Conservation (phyloP, 2,888 invertebrate genomes). For the Megamerina dolium region DNA sequence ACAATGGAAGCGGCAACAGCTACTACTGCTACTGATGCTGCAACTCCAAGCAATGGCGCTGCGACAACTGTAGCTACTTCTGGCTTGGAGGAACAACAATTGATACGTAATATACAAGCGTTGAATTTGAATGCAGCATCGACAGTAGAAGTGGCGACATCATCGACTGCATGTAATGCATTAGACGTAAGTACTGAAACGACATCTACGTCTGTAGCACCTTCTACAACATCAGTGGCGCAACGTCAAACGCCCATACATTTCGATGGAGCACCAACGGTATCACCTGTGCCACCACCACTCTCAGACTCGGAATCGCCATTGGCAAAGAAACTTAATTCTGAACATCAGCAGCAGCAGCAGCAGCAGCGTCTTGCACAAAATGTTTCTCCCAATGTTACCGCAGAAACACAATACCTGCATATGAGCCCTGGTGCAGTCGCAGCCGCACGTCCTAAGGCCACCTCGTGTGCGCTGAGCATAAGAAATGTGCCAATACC, state of each 20-base stretch:
- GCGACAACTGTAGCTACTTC: slow-evolving; percentile 14
- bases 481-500: slow-evolving; percentile 29
- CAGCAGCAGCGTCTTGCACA: background rate
- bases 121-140: slow-evolving; percentile 21
- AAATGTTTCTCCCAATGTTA: background rate
- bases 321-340: slow-evolving; percentile 21
- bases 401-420: slow-evolving; percentile 19
- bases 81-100: slow-evolving; percentile 12
- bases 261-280: slow-evolving; percentile 3
- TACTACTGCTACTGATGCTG: slow-evolving; percentile 10
- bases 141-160: slow-evolving; percentile 13
- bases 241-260: slow-evolving; percentile 5
- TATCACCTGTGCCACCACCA: slow-evolving; percentile 12
- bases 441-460: slow-evolving; percentile 3
- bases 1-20: slow-evolving; percentile 11
- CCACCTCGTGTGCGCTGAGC: slow-evolving; percentile 22
- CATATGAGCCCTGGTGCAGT: slow-evolving; percentile 23
- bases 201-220: background rate
- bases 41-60: slow-evolving; percentile 15
- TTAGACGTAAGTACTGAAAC: slow-evolving; percentile 13
- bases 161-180: slow-evolving; percentile 15
- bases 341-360: slow-evolving; percentile 14
- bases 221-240: background rate
- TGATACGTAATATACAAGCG: slow-evolving; percentile 25
- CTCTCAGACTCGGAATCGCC: slow-evolving; percentile 6